Percentiles rank a stretch among this genome's conserved stretches.
Conservation (phyloP, 2,888 invertebrate species). For the Pachymerium ferrugineum region DNA sequence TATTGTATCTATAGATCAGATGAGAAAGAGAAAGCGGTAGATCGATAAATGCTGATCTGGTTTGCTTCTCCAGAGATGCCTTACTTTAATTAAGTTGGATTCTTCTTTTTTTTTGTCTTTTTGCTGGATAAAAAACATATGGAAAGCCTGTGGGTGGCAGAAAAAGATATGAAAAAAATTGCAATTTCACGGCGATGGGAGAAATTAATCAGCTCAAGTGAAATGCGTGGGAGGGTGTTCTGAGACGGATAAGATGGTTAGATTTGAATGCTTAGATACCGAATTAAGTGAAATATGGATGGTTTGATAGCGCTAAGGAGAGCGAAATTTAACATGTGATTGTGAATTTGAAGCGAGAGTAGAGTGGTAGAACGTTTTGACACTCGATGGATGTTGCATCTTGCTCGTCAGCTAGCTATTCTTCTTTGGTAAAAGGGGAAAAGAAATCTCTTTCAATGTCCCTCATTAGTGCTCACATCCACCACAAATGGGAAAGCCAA, state of each 20-base stretch:
- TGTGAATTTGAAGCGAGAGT: neutral
- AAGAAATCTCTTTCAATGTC: neutral
- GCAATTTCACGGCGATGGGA: neutral
- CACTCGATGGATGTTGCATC: neutral
- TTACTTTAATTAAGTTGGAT: neutral
- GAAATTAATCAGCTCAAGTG: neutral
- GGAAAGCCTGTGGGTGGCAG: neutral
- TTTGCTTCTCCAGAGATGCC: neutral
- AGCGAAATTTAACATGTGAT: neutral
- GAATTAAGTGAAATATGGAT: neutral
- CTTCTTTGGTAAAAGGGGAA: neutral
- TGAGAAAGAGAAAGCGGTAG: neutral
- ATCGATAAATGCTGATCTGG: neutral
- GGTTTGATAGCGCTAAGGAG: neutral
- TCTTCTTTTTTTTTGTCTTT: neutral
- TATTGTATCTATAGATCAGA: neutral
- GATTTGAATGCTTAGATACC: neutral
- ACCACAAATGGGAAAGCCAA: constrained; percentile 3
- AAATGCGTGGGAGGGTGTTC: neutral
- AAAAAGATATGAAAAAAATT: neutral
- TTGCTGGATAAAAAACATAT: neutral
- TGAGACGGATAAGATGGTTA: neutral
- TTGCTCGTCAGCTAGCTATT: neutral
- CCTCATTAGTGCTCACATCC: neutral
- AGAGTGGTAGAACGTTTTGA: neutral